A percentile compares a stretch with the other conserved stretches of the same genome.
Evolutionary conservation across 1,140 invertebrate species (phyloP).

Genomic region (Melipona quadrifasciata): DNA sequence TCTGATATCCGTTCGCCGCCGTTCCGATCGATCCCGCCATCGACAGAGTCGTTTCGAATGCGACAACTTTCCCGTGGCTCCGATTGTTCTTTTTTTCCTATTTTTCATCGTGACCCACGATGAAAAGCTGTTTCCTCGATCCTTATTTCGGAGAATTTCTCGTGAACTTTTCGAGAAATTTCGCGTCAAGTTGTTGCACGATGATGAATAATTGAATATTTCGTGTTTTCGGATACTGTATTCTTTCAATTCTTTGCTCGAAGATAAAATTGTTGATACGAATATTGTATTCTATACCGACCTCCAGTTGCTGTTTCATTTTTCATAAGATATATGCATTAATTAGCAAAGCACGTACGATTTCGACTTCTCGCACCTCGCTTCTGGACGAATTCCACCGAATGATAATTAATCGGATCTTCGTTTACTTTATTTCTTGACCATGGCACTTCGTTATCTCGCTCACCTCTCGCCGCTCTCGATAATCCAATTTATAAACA

Average conservation of each 20-base stretch:
- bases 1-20: not conserved
- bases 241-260: no score
- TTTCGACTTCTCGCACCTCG: not conserved
- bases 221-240: no score
- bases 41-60: no score
- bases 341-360: not conserved
- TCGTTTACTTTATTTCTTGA: no score
- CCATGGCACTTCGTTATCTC: slow-evolving; percentile 1
- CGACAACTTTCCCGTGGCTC: not conserved
- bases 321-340: not conserved
- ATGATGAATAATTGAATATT: not conserved
- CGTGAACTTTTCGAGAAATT: not conserved
- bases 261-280: no score
- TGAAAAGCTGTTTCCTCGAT: not conserved
- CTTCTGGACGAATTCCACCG: not conserved
- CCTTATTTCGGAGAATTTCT: not conserved
- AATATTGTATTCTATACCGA: no score
- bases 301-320: not conserved
- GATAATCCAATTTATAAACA: slow-evolving; percentile 46
- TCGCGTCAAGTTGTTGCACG: not conserved
- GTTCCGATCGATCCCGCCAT: not conserved
- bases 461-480: not conserved
- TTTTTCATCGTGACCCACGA: not conserved
- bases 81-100: not conserved
- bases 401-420: not conserved